Percentiles rank a stretch among this genome's conserved stretches.
Conservation (phyloP, 2,888 invertebrate species). For the Thecocarcelia acutangulata region DNA sequence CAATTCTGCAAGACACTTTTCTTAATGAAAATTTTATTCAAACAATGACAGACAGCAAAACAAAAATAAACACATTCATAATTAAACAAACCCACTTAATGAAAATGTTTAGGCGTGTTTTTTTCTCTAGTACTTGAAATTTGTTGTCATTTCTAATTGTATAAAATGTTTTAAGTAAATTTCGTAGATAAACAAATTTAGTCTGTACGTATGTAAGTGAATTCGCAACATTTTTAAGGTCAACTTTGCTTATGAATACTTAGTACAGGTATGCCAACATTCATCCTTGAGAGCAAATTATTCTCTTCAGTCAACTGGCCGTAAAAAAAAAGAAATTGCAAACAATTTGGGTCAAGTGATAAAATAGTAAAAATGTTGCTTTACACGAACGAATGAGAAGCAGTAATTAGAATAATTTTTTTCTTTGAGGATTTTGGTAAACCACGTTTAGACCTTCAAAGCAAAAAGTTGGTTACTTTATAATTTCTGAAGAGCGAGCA, state of each 20-base stretch:
- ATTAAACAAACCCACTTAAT: constrained; percentile 31
- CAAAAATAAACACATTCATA: constrained; percentile 3
- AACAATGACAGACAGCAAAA: background rate
- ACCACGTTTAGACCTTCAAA: too few relatives aligned
- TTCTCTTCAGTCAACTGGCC: background rate
- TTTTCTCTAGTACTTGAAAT: constrained; percentile 1
- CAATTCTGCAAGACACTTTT: constrained; percentile 23
- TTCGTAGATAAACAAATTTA: background rate
- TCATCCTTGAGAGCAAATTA: constrained; percentile 16
- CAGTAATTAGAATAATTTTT: too few relatives aligned
- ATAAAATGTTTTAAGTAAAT: constrained; percentile 41
- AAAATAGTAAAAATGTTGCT: background rate
- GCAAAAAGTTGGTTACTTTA: too few relatives aligned
- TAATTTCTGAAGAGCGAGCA: too few relatives aligned
- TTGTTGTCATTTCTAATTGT: constrained; percentile 4
- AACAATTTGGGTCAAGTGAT: constrained; percentile 7
- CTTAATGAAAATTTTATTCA: constrained; percentile 4
- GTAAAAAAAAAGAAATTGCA: background rate
- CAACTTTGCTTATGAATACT: constrained; percentile 2
- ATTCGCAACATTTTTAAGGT: background rate
- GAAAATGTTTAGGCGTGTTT: constrained; percentile 50
- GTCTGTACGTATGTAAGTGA: background rate
- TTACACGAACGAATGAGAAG: too few relatives aligned
- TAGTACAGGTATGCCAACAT: background rate
- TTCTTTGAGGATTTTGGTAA: background rate